Base-by-base conservation (phyloP, 92 coral and sea anemone genomes). In the Phenganax stokvisi region DNA sequence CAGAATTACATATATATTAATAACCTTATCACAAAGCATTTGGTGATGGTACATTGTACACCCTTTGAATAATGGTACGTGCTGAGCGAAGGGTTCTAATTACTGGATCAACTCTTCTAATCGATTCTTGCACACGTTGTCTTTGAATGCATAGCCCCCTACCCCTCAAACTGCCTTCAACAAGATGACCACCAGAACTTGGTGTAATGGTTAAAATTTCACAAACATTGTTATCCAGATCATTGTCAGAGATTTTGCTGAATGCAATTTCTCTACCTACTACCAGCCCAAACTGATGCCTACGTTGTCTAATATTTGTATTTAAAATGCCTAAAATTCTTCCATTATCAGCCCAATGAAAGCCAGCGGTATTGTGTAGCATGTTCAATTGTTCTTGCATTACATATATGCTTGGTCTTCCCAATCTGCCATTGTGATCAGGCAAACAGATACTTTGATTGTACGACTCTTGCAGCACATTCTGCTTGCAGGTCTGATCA, bases 341-440 rank as follows among this genome's bases (percentile, higher is more conserved):
- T 13, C 58, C 65, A 57, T 74, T 28, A 60, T 73, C 86, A 51
- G 82, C 80, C 85, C 71, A 77, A 0, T 73, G 85, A 73, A 72
- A 72, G 53, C 85, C 80, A 31, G 63, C 70, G 3, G 62, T 56
- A 11, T 56, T 66, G 61, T 83, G 85, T 16, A 83, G 52, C 3
- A 51, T 17, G 13, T 52, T 66, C 17, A 83, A 66, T 59, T 82
- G 85, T 27, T 82, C 44, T 57, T 13, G 80, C n/a, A 60, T 72
- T 53, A 82, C 59, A n/a, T 57, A 60, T 20, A 74, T 29, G 47
- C 85, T 73, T 73, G 85, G 85, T 53, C 85, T 80, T 60, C 88
- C 85, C 37, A 31, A 16, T 77, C 66, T 53, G 11, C 71, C 71
- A 10, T 52, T 60, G 81, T n/a, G 9, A n/a, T 15, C 17, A 37